Evolutionary conservation across 2,888 invertebrate species (phyloP), one percentile per base, ranked within the genome.

Genomic region (Trissolcus japonicus): DNA sequence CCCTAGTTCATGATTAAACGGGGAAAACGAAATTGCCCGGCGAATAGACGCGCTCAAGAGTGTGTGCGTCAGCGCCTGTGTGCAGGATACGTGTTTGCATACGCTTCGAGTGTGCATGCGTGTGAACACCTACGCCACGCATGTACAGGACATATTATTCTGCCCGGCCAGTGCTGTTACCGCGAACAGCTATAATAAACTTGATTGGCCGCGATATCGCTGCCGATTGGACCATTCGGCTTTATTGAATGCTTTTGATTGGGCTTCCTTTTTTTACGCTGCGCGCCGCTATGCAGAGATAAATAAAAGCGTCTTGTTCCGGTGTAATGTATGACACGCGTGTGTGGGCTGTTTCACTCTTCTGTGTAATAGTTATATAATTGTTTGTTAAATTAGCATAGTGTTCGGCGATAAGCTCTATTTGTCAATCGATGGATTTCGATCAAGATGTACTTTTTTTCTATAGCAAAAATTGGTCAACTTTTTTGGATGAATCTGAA

Each of bases 1-100:
- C 79, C 80, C 81, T 78, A 81, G 80, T 78, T 80, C 85, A 86
- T 87, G 87, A 87, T 87, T 87, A 87, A 87, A 87, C 83, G 82
- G 83, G 84, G 85, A 82, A 80, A 82, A 82, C 83, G 83, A 87
- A 87, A 87, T 87, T 86, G 85, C 83, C 76, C 81, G 79, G 80
- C 81, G 83, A 84, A 83, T 83, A 83, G 82, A 60, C 48, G 56
- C 54, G 63, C 51, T 56, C 16, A 57, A 46, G 25, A 25, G 25
- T 19, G 56, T 17, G 59, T 56, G 56, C n/a, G 67, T 41, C 67
- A 50, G 59, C 17, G 55, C 41, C 59, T 9, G 43, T 59, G 61
- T 16, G 19, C 19, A 56, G 6, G 35, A 16, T 17, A 41, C 29
- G 41, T 9, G 16, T 41, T 35, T 35, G 62, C 19, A 4, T 48